Evolutionary conservation across 2,888 invertebrate genomes (phyloP).

Genomic region (Galerucella pusilla): DNA sequence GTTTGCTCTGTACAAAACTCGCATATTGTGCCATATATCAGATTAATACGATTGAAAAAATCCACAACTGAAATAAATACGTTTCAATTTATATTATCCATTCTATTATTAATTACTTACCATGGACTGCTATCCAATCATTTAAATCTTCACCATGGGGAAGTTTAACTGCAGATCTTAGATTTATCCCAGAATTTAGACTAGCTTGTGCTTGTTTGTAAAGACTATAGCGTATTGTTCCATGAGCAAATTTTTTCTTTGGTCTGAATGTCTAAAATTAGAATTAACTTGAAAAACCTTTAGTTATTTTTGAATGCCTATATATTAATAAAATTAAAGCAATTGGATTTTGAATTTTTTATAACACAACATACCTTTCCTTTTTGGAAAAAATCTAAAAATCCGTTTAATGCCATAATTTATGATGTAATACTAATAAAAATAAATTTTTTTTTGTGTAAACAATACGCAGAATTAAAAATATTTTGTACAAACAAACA

Average conservation of each 20-base stretch:
- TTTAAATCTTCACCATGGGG: constrained; percentile 86
- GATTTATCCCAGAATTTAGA: constrained; percentile 88
- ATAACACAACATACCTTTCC: constrained; percentile 72
- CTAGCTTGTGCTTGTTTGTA: constrained; percentile 94
- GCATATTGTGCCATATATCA: constrained; percentile 90
- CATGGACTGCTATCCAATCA: constrained; percentile 95
- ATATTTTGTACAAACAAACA: not conserved
- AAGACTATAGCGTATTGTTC: constrained; percentile 86
- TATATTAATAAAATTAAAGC: constrained; percentile 13
- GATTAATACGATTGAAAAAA: constrained; percentile 92
- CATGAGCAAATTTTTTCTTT: constrained; percentile 87
- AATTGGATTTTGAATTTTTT: constrained; percentile 23
- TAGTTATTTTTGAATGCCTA: constrained; percentile 7
- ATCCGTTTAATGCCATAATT: constrained; percentile 75
- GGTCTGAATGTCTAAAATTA: constrained; percentile 85
- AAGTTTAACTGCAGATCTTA: constrained; percentile 82
- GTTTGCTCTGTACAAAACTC: constrained; percentile 85
- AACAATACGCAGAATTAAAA: constrained; percentile 30
- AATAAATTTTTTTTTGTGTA: constrained; percentile 29
- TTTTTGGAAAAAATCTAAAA: constrained; percentile 82
- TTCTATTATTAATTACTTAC: constrained; percentile 63
- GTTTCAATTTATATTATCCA: not conserved
- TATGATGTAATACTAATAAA: constrained; percentile 27
- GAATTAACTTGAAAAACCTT: constrained; percentile 21
- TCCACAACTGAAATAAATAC: constrained; percentile 79